Evolutionary conservation across 2,888 invertebrate species (phyloP).

Genomic region (Xestobium rufovillosum): DNA sequence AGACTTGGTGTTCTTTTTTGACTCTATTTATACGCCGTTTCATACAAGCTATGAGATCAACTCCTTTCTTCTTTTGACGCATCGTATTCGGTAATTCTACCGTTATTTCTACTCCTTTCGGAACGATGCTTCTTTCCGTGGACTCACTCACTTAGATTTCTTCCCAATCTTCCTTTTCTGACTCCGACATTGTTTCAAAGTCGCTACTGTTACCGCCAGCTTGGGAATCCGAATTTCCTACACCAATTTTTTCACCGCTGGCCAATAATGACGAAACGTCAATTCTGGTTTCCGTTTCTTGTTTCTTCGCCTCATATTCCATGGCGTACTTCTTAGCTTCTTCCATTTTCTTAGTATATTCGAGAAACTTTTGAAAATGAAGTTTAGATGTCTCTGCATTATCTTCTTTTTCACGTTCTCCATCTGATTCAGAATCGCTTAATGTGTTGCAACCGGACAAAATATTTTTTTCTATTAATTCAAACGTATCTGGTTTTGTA

Average conservation of each 20-base stretch:
- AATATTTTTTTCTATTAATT: constrained; percentile 35
- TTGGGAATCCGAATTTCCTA: constrained; percentile 23
- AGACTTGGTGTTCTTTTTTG: constrained; percentile 69
- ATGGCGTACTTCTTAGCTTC: constrained; percentile 52
- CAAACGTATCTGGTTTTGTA: constrained; percentile 26
- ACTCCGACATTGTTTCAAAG: constrained; percentile 47
- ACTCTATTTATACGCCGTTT: constrained; percentile 70
- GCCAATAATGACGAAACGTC: constrained; percentile 54
- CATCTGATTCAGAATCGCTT: constrained; percentile 38
- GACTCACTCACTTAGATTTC: constrained; percentile 48
- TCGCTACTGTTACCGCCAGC: constrained; percentile 31
- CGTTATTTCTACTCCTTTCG: constrained; percentile 68
- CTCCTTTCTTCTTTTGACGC: constrained; percentile 48
- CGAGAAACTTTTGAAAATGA: constrained; percentile 50
- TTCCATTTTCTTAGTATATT: constrained; percentile 54
- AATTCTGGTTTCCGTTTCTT: constrained; percentile 32
- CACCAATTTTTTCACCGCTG: constrained; percentile 52
- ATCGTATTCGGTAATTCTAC: constrained; percentile 49
- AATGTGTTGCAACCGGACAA: constrained; percentile 32
- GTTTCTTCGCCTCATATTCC: constrained; percentile 41
- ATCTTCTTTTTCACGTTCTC: constrained; percentile 25
- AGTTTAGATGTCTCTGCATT: constrained; percentile 21
- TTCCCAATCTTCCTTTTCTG: constrained; percentile 64
- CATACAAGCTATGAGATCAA: constrained; percentile 68
- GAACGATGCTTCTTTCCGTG: constrained; percentile 40